These are phyloP conservation scores for Megathymus violae DNA, from an alignment of 1,140 invertebrate species.

Conservation along the genomic window DNA sequence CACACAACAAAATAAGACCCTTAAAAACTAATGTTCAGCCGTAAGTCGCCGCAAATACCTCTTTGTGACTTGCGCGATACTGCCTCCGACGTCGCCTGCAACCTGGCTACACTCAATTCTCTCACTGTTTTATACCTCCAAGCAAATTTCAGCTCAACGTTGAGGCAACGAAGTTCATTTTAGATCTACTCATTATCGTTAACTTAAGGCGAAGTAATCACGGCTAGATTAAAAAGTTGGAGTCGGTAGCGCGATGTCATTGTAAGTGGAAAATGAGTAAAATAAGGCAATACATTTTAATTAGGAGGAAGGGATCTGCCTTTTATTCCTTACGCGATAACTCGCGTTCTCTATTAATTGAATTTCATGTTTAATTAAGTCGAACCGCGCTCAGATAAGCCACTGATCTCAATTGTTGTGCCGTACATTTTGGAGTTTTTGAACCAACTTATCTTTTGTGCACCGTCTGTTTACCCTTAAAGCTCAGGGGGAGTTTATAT, in stretches of 20 bases:
- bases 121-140: slow-evolving; percentile 39
- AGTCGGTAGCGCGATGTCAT: slow-evolving; percentile 78
- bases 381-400: slow-evolving; percentile 62
- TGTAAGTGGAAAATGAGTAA: slow-evolving; percentile 83
- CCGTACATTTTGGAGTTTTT: slow-evolving; percentile 65
- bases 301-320: slow-evolving; percentile 77
- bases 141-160: slow-evolving; percentile 38
- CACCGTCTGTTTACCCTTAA: slow-evolving; percentile 33
- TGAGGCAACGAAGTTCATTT: slow-evolving; percentile 31
- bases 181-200: background rate
- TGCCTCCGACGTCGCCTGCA: slow-evolving; percentile 49
- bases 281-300: slow-evolving; percentile 84
- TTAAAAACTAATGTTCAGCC: slow-evolving; percentile 82
- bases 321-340: slow-evolving; percentile 81
- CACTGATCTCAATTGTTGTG: slow-evolving; percentile 64
- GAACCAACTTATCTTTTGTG: slow-evolving; percentile 43
- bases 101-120: slow-evolving; percentile 68
- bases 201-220: slow-evolving; percentile 67
- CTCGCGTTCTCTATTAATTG: slow-evolving; percentile 79
- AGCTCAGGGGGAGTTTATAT: slow-evolving; percentile 5
- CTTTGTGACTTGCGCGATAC: slow-evolving; percentile 76
- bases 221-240: slow-evolving; percentile 81
- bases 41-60: slow-evolving; percentile 81
- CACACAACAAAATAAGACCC: slow-evolving; percentile 80
- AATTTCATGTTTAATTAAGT: slow-evolving; percentile 83